Conservation (phyloP, 2,113 vertebrate genomes). For the Donacobius atricapilla region DNA sequence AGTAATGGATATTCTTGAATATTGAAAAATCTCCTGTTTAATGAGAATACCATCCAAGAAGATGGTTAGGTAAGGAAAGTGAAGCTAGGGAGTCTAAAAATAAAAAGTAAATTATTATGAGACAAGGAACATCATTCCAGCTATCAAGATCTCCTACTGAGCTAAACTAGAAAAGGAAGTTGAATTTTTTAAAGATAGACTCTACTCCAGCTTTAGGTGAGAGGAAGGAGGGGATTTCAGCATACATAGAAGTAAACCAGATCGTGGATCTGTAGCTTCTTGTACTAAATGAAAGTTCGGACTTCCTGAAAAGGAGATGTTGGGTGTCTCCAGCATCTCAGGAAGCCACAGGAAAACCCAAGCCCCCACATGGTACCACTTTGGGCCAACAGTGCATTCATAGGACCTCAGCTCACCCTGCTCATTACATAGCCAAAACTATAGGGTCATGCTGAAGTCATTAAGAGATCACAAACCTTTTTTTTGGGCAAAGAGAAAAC, state of each 20-base stretch:
- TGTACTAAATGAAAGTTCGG: background rate
- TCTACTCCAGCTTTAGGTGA: background rate
- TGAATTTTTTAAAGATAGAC: background rate
- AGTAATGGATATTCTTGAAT: background rate
- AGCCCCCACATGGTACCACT: accelerated
- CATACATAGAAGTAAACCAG: background rate
- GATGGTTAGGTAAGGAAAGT: background rate
- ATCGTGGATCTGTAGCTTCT: background rate
- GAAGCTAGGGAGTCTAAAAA: background rate
- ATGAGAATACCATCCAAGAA: background rate
- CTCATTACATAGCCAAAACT: accelerated
- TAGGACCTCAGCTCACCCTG: background rate
- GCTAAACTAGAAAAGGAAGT: background rate
- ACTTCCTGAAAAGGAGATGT: background rate
- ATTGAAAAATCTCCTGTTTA: background rate
- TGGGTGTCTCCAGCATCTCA: background rate
- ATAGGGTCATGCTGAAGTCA: background rate
- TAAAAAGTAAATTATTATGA: background rate
- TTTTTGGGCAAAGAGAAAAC: background rate
- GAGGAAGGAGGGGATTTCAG: background rate
- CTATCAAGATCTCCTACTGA: background rate
- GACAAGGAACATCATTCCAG: background rate
- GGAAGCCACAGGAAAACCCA: background rate
- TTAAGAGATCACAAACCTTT: background rate
- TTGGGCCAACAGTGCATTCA: accelerated